Evolutionary conservation across 2,797 vertebrate genomes (phyloP).

Genomic region (Meriones psammophilus): DNA sequence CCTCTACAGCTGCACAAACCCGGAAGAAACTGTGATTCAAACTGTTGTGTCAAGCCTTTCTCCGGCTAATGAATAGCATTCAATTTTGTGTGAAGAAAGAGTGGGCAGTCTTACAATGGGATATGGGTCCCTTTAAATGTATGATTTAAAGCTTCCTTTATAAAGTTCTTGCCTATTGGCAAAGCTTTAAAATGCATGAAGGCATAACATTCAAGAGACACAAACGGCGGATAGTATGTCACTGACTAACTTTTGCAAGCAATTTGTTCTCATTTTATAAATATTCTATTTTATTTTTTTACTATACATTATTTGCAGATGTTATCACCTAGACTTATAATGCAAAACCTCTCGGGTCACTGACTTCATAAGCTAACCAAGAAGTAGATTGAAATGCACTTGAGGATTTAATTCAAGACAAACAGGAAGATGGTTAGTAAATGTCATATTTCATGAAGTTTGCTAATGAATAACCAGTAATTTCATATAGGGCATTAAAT

Average conservation of each 20-base stretch:
- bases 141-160: slow-evolving; percentile 82
- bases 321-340: not conserved
- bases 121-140: slow-evolving; percentile 69
- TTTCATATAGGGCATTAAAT: slow-evolving; percentile 61
- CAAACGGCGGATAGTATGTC: not conserved
- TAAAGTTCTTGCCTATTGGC: slow-evolving; percentile 50
- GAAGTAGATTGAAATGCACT: slow-evolving; percentile 11
- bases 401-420: slow-evolving; percentile 9
- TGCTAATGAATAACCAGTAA: slow-evolving; percentile 65
- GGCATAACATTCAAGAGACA: slow-evolving; percentile 72
- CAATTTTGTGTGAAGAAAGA: slow-evolving; percentile 84
- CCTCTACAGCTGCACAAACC: slow-evolving; percentile 75
- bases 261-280: slow-evolving; percentile 70
- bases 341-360: slow-evolving; percentile 14
- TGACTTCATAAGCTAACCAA: slow-evolving; percentile 50
- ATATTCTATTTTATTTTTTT: not conserved
- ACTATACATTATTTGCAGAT: slow-evolving; percentile 21
- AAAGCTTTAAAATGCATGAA: slow-evolving; percentile 77
- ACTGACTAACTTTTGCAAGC: slow-evolving; percentile 54
- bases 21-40: slow-evolving; percentile 75
- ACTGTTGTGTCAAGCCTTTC: slow-evolving; percentile 80
- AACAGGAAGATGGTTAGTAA: not conserved
- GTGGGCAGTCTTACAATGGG: slow-evolving; percentile 79
- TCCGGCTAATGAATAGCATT: slow-evolving; percentile 82
- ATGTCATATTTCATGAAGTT: slow-evolving; percentile 42